phyloP scores from a whole-genome alignment of 2,888 invertebrate species.

The Pedicia rivosa region DNA sequence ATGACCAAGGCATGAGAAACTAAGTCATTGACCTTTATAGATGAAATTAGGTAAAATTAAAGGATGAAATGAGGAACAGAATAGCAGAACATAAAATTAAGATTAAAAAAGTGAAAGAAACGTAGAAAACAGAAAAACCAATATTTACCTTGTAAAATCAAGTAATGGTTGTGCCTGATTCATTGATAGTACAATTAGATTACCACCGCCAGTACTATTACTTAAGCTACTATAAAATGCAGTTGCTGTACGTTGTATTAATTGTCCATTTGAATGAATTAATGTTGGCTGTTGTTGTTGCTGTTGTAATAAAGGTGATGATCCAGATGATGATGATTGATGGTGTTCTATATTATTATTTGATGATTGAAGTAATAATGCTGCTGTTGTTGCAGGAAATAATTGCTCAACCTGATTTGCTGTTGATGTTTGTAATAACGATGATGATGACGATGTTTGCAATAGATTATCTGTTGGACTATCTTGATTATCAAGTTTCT shows the following conservation, averaged over 20 bases:
- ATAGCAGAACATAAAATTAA: too few species aligned
- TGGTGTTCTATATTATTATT: too few species aligned
- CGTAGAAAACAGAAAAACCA: too few species aligned
- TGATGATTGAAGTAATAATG: too few species aligned
- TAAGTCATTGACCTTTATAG: too few species aligned
- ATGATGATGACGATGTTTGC: neutral
- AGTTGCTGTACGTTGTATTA: neutral
- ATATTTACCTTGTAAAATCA: neutral
- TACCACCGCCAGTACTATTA: neutral
- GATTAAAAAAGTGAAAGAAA: too few species aligned
- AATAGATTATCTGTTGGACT: neutral
- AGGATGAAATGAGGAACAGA: too few species aligned
- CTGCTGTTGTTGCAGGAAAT: too few species aligned
- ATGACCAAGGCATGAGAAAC: too few species aligned
- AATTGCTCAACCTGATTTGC: too few species aligned
- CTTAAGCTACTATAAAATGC: neutral
- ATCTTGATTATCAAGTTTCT: neutral
- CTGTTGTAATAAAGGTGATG: neutral
- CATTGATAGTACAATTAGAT: constrained; percentile 1
- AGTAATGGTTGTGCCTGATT: constrained; percentile 3
- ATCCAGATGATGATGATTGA: too few species aligned
- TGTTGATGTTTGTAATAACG: neutral
- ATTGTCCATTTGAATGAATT: neutral
- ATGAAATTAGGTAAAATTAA: too few species aligned
- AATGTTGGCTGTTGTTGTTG: neutral